phyloP scores from a whole-genome alignment of 2,888 invertebrate species.

The Andricus quercusramuli region DNA sequence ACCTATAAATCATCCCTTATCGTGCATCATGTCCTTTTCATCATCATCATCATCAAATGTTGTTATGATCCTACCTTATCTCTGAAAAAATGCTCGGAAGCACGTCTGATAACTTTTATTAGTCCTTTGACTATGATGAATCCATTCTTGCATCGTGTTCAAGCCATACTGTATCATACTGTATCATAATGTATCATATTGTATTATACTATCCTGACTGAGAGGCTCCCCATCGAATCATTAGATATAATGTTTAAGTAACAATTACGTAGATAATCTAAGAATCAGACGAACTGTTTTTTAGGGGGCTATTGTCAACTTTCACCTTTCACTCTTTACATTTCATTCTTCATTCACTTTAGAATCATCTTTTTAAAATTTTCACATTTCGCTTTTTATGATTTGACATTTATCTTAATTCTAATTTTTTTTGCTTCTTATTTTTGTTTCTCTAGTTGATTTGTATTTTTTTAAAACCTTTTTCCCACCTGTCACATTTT shows the following conservation, averaged over 20 bases:
- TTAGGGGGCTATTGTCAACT: too few species aligned
- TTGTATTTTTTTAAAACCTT: too few species aligned
- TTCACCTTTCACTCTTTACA: too few species aligned
- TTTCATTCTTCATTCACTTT: too few species aligned
- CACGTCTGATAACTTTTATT: conserved; percentile 55
- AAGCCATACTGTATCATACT: conserved; percentile 36
- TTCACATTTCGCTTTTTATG: too few species aligned
- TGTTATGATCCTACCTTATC: not conserved
- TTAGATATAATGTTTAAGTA: not conserved
- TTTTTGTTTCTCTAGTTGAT: too few species aligned
- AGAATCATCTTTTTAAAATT: too few species aligned
- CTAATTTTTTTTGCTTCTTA: too few species aligned
- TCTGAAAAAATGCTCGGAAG: conserved; percentile 44
- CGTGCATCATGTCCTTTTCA: conserved; percentile 6
- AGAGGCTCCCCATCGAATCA: conserved; percentile 2
- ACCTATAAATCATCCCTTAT: conserved; percentile 47
- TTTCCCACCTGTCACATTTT: too few species aligned
- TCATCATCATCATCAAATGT: conserved; percentile 4
- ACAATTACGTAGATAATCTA: not conserved
- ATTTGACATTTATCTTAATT: too few species aligned
- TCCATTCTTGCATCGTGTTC: conserved; percentile 65
- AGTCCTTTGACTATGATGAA: conserved; percentile 43
- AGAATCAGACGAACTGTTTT: not conserved
- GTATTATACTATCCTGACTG: not conserved
- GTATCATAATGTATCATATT: conserved; percentile 12